Percentiles rank a stretch among this genome's conserved stretches.
These are phyloP conservation scores for Nephila pilipes DNA, from an alignment of 1,140 invertebrate species.

Conservation along the genomic window DNA sequence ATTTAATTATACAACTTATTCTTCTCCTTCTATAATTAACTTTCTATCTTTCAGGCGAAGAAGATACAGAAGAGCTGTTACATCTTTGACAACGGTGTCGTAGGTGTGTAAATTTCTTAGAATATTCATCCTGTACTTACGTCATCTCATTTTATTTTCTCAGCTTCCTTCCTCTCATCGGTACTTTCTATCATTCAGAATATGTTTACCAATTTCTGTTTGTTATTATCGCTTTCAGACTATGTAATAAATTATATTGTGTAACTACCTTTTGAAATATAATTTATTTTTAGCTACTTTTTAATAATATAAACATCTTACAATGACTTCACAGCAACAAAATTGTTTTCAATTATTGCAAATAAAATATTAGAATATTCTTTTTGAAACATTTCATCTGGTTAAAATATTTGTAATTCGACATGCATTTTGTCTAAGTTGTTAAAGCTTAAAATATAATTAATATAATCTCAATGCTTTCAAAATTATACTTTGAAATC, in stretches of 20 bases:
- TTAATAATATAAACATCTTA: no score
- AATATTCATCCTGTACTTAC: not conserved
- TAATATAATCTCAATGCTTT: no score
- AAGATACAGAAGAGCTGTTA: not conserved
- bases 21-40: not conserved
- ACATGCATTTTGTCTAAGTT: no score
- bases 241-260: not conserved
- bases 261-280: not conserved
- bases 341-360: no score
- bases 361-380: no score
- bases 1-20: not conserved
- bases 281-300: no score
- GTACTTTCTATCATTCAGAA: conserved; percentile 2
- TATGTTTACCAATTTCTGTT: not conserved
- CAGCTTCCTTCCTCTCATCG: not conserved
- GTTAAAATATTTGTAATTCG: no score
- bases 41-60: not conserved
- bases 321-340: no score
- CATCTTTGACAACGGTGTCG: not conserved
- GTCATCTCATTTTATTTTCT: not conserved
- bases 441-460: no score
- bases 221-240: not conserved
- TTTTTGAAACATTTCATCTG: no score
- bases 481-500: no score
- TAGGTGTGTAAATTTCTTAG: not conserved